These are phyloP conservation scores for Limenitis camilla DNA, from an alignment of 2,888 invertebrate species.

Conservation along the genomic window DNA sequence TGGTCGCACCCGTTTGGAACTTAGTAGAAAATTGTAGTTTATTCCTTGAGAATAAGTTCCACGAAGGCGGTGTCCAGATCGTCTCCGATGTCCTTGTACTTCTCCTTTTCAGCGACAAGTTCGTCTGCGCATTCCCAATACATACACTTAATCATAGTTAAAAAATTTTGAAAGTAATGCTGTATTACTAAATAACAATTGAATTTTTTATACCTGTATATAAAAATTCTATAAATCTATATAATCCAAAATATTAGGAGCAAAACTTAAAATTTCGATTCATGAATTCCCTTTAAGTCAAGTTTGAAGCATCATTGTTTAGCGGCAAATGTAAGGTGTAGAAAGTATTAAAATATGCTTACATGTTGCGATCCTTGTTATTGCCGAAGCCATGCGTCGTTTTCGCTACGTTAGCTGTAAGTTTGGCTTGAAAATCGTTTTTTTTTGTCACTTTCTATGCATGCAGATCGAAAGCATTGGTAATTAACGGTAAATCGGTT, in stretches of 20 bases:
- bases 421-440: conserved; percentile 17
- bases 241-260: conserved; percentile 6
- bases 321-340: conserved; percentile 30
- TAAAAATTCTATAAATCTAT: too few relatives aligned
- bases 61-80: conserved; percentile 99
- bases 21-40: conserved; percentile 32
- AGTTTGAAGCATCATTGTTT: conserved; percentile 43
- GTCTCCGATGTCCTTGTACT: conserved; percentile 99
- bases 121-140: conserved; percentile 78
- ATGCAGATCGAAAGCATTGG: conserved; percentile 32
- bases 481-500: conserved; percentile 9
- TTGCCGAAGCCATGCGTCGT: conserved; percentile 69
- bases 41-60: conserved; percentile 87
- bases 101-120: conserved; percentile 97
- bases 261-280: not conserved
- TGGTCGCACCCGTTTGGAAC: conserved; percentile 26
- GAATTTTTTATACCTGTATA: too few relatives aligned
- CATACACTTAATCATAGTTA: conserved; percentile 5
- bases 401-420: conserved; percentile 14
- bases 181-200: not conserved
- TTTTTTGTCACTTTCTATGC: conserved; percentile 26
- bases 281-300: conserved; percentile 44
- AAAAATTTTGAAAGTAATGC: conserved; percentile 1
- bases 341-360: conserved; percentile 31
- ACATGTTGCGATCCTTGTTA: conserved; percentile 52